Conservation (phyloP, 2,113 vertebrate species). For the Shinisaurus crocodilurus region DNA sequence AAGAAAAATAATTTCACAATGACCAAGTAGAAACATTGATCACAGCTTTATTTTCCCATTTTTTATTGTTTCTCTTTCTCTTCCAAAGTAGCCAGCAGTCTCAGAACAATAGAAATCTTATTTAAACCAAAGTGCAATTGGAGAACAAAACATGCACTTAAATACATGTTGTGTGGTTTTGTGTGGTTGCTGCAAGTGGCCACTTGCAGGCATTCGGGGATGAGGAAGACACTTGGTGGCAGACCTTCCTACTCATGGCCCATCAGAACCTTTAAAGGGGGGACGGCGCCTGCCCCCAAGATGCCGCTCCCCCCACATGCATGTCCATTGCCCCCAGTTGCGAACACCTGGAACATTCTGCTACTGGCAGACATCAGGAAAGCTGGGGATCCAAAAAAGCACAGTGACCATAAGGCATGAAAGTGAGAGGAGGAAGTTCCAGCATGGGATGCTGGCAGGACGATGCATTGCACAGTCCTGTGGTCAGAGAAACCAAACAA, state of each 20-base stretch:
- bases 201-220: too few species aligned
- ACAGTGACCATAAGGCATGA: too few species aligned
- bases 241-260: background rate
- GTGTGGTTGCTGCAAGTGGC: too few species aligned
- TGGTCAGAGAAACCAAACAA: too few species aligned
- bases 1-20: slow-evolving; percentile 67
- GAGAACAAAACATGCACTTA: background rate
- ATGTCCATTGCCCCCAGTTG: background rate
- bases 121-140: background rate
- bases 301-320: background rate
- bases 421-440: too few species aligned
- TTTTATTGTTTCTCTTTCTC: slow-evolving; percentile 45
- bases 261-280: too few species aligned
- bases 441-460: too few species aligned
- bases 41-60: slow-evolving; percentile 47
- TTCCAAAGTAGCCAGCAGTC: background rate
- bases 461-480: too few species aligned
- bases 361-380: too few species aligned
- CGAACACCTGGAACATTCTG: too few species aligned
- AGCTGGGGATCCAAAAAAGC: too few species aligned
- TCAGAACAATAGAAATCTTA: background rate
- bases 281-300: too few species aligned
- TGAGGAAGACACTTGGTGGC: background rate
- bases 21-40: slow-evolving; percentile 64
- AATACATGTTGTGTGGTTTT: background rate